These are phyloP conservation scores for Drosophila infuscata DNA, from an alignment of 2,888 invertebrate genomes.

Conservation along the genomic window DNA sequence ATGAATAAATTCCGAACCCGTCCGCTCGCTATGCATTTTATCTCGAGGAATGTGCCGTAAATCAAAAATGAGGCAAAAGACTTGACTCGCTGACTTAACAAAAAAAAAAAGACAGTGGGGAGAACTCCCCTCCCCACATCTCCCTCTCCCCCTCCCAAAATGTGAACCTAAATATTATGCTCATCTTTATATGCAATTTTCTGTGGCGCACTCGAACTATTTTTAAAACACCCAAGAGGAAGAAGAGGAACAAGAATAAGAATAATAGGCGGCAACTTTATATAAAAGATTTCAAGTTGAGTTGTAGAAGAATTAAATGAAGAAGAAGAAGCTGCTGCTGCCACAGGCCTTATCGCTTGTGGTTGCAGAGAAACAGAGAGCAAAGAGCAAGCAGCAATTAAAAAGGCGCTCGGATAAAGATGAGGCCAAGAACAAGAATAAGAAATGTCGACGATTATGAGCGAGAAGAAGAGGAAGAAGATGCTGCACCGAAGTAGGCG, in stretches of 20 bases:
- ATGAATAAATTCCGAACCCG: slow-evolving; percentile 27
- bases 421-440: slow-evolving; percentile 34
- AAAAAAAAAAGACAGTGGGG: slow-evolving; percentile 1
- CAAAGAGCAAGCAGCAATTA: slow-evolving; percentile 51
- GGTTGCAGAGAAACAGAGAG: slow-evolving; percentile 17
- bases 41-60: slow-evolving; percentile 42
- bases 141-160: background rate
- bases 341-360: slow-evolving; percentile 31
- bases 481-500: slow-evolving; percentile 13
- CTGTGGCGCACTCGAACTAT: slow-evolving; percentile 43
- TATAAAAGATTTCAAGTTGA: slow-evolving; percentile 20
- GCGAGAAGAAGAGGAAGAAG: slow-evolving; percentile 13
- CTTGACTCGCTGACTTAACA: slow-evolving; percentile 31
- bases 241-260: slow-evolving; percentile 32
- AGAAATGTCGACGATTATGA: slow-evolving; percentile 39
- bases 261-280: slow-evolving; percentile 11
- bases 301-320: background rate
- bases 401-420: slow-evolving; percentile 33
- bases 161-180: slow-evolving; percentile 27
- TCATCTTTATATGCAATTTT: slow-evolving; percentile 47
- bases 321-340: slow-evolving; percentile 9
- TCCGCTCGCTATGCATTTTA: slow-evolving; percentile 48
- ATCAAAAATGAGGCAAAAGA: slow-evolving; percentile 36
- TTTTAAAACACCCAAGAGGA: slow-evolving; percentile 27
- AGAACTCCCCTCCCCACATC: background rate